Evolutionary conservation across 2,113 vertebrate genomes (phyloP).

Genomic region (Poecile atricapillus): DNA sequence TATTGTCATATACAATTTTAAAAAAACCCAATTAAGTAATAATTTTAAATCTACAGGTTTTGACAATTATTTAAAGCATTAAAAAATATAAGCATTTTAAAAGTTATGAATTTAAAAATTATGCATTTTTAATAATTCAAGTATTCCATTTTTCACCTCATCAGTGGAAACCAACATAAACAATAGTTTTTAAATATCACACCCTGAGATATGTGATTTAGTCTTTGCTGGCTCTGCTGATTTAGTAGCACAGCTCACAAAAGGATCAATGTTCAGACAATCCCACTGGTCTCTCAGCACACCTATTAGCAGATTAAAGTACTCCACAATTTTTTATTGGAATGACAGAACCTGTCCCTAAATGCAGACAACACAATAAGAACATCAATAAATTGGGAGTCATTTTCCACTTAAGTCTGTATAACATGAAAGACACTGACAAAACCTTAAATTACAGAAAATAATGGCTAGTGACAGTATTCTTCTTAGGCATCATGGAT

Average conservation of each 20-base stretch:
- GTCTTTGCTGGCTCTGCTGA: not conserved
- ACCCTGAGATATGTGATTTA: not conserved
- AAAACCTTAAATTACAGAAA: conserved; percentile 15
- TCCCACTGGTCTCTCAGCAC: not conserved
- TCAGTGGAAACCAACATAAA: not conserved
- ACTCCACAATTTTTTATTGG: not conserved
- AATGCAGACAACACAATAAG: not conserved
- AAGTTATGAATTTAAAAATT: not conserved
- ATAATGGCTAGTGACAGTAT: not conserved
- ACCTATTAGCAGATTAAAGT: conserved; percentile 18
- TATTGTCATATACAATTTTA: not conserved
- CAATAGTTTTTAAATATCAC: not conserved
- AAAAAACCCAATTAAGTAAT: not conserved
- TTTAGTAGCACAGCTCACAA: not conserved
- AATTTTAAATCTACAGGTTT: not conserved
- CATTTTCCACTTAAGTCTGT: not conserved
- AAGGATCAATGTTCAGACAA: not conserved
- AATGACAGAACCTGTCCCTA: not conserved
- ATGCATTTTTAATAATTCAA: not conserved
- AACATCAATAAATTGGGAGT: not conserved
- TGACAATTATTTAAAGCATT: not conserved
- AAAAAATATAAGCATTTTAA: not conserved
- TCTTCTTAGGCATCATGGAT: not conserved
- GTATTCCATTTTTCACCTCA: not conserved
- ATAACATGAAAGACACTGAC: not conserved